Base-by-base conservation (phyloP, 2,888 invertebrate genomes). In the Palloptera scutellata region DNA sequence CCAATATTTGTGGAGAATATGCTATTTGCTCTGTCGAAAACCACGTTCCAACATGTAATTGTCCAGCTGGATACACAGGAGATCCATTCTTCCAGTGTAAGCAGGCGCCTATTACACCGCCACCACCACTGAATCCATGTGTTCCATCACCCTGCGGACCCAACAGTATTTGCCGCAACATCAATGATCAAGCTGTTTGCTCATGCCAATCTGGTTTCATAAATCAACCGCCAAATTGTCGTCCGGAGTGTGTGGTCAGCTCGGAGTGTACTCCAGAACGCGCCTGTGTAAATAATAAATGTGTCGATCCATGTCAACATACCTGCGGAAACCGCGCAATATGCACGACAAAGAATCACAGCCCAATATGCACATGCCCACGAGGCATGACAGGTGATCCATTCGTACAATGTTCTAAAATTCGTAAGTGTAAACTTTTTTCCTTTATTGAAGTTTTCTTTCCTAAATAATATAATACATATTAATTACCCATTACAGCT, bases 301-400 rank as follows among this genome's bases (percentile, higher is more conserved):
- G 96, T 81, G 89, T 91, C 11, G 94, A 96, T 86, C 95, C 96
- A 51, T 96, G 96, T 78, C 91, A 92, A 13, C 92, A 93, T 73
- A 93, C 93, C 0, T 95, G 95, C 81, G 95, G 95, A n/a, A 86
- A 92, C 61, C 90, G 91, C 75, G 94, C 95, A 1, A 90, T 92
- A 74, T 96, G 96, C 79, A 89, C 90, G 59, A 91, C 92, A 0
- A 91, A 91, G 80, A 94, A 94, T 81, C 95, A 95, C 82, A 94
- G 92, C 78, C 94, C 95, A 3, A 93, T 94, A 71, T 96, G 96
- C 79, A 92, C 92, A 4, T 96, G 96, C 76, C 91, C 93, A 55
- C 86, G 90, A 53, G 92, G 92, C n/a, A 92, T 90, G 85, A 92
- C 92, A 51, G 96, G 96, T 57, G 93, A 95, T 90, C 94, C 95